These are phyloP conservation scores for Oceanites oceanicus DNA, from an alignment of 2,113 vertebrate species.

Conservation along the genomic window DNA sequence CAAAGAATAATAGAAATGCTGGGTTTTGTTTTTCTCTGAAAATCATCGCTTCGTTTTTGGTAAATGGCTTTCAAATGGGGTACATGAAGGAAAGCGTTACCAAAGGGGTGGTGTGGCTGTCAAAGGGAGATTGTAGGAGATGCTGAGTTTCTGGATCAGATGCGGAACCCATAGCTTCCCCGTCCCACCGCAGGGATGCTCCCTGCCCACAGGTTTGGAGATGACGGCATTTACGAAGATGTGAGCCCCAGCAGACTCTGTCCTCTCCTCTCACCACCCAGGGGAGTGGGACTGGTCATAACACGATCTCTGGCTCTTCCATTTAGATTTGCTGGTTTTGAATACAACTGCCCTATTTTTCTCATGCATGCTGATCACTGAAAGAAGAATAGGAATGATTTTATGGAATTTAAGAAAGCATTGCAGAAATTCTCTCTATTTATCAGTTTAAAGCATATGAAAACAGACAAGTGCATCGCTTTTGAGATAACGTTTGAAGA, in stretches of 20 bases:
- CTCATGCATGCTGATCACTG: background rate
- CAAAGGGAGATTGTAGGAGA: background rate
- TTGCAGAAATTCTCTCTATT: background rate
- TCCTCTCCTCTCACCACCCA: background rate
- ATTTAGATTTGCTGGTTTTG: background rate
- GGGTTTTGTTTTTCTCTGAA: background rate
- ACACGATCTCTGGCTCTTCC: background rate
- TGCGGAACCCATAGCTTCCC: background rate
- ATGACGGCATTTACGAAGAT: background rate
- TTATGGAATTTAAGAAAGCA: background rate
- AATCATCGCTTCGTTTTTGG: background rate
- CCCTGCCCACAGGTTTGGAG: background rate
- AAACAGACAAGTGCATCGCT: background rate
- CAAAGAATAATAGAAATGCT: background rate
- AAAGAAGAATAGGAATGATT: background rate
- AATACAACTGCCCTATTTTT: background rate
- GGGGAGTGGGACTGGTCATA: background rate
- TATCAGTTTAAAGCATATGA: background rate
- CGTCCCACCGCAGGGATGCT: background rate
- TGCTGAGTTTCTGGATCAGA: background rate
- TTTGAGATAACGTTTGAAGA: conserved; percentile 39
- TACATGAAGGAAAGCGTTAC: background rate
- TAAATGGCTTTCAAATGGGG: no score
- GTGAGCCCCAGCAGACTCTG: background rate
- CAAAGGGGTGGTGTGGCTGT: background rate